Base-by-base conservation (phyloP, 1,140 invertebrate species). In the Formica selysi region DNA sequence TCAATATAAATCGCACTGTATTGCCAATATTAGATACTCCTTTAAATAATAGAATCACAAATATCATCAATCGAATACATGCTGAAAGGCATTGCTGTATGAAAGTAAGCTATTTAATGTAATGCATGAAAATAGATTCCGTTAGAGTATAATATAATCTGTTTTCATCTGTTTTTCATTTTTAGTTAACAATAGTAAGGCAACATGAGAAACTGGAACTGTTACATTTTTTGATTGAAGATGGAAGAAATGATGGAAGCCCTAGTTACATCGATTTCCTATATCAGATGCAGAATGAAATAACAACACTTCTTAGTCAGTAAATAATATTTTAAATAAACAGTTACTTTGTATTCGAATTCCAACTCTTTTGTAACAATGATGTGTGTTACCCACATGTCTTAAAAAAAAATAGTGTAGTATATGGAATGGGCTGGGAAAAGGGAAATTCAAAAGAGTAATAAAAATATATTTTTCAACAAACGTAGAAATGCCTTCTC, bases 241-340 rank as follows among this genome's bases (percentile, higher is more conserved):
- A 99, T 95, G 97, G 98, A 92, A 98, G 98, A 83, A 97, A 97
- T 54, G 97, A 98, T 96, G 98, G 97, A 93, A 98, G 96, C 92
- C 96, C 97, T 65, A 98, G 98, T 65, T 99, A 99, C 94, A 98
- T 99, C 3, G 99, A 99, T 95, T 99, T 99, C 95, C 96, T 99
- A 62, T 99, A 99, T 96, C 98, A 99, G 95, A 97, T 99, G 95
- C 99, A 99, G 96, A 99, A 99, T 96, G 99, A 99, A 96, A 99
- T 99, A 93, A 96, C 99, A 85, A 96, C 96, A 80, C 95, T 98
- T 85, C 96, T 99, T 94, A 97, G 96, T 95, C 97, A 97, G 94
- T 95, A 89, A 92, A 91, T 67, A 32, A 81, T 65, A 86, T 67
- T 84, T 78, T 64, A 87, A 89, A 83, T 85, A 86, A 85, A 68